These are phyloP conservation scores for Sceloporus undulatus DNA, from an alignment of 2,113 vertebrate species.

Conservation along the genomic window DNA sequence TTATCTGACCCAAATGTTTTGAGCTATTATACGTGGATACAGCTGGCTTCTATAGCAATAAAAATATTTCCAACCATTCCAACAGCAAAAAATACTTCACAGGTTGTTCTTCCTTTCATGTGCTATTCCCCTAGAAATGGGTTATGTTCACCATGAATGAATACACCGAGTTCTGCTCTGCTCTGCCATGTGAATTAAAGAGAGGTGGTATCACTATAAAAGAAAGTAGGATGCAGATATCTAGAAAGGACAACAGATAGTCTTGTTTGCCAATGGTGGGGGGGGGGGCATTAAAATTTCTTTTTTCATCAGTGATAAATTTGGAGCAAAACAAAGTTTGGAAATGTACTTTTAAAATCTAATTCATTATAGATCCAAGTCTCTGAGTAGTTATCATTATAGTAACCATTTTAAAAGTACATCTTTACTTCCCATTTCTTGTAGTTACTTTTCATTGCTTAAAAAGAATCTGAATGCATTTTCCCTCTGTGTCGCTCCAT, in stretches of 20 bases:
- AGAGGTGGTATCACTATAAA: neutral
- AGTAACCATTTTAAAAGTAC: too few species aligned
- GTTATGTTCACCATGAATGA: slow-evolving; percentile 7
- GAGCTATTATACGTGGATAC: slow-evolving; percentile 17
- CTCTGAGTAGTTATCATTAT: too few species aligned
- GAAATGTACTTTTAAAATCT: neutral
- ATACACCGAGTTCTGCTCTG: slow-evolving; percentile 24
- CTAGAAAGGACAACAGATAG: neutral
- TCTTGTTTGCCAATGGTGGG: neutral
- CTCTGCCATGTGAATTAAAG: neutral
- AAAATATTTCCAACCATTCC: slow-evolving; percentile 54
- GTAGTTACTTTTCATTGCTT: too few species aligned
- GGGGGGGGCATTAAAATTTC: neutral
- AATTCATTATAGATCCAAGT: too few species aligned
- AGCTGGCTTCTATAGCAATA: slow-evolving; percentile 50
- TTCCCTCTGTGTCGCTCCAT: too few species aligned
- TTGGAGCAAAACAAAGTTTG: neutral
- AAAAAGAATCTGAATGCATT: too few species aligned
- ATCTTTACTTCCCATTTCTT: too few species aligned
- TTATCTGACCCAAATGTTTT: slow-evolving; percentile 22
- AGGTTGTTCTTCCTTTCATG: slow-evolving; percentile 41
- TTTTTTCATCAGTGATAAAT: neutral
- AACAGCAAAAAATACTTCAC: slow-evolving; percentile 13
- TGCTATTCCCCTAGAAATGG: slow-evolving; percentile 47
- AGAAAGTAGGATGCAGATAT: neutral